Evolutionary conservation across 1,140 invertebrate genomes (phyloP), one percentile per base, ranked within the genome.

Genomic region (Drosophila watanabei): DNA sequence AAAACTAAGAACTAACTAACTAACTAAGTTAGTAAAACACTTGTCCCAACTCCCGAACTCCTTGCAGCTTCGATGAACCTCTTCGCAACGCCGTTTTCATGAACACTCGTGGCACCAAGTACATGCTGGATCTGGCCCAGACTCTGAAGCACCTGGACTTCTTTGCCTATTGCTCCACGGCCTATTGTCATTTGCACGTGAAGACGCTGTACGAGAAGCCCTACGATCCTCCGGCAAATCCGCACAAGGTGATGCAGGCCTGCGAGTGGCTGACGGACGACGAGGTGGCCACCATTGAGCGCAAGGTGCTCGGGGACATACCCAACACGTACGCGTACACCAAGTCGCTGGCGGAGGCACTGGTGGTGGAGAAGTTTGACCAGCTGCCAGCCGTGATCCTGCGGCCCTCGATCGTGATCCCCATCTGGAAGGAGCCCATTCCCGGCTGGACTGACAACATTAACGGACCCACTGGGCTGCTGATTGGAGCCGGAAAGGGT

Each of bases 321-420:
- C 98, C 98, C 5, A 98, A 98, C 85, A 98, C 97, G 0, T 98
- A 99, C 82, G 98, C 97, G 1, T 98, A 97, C 83, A 98, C 98
- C 0, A 99, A 99, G 94, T 97, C 97, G 2, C 92, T 98, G 11
- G 96, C 97, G 0, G 98, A 99, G 94, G 95, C 95, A 14, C 85
- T 98, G 37, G 96, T 97, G 1, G 95, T 97, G 35, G 97, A 98
- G 91, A 94, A 95, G 39, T 96, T 96, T 93, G 93, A 95, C 18
- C 60, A 86, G 18, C 92, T 99, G 32, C 99, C 98, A 6, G 94
- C 97, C 0, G 95, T 98, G 39, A 97, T 99, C 64, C 94, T 99
- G 14, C 94, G 99, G 72, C 98, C 98, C 14, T 98, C 98, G 1
- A 98, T 98, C 86, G 97, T 97, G 5, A 96, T 97, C 81, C 96